Evolutionary conservation across 2,113 vertebrate genomes (phyloP), one percentile per base, ranked within the genome.

Genomic region (Corythornis vintsioides): DNA sequence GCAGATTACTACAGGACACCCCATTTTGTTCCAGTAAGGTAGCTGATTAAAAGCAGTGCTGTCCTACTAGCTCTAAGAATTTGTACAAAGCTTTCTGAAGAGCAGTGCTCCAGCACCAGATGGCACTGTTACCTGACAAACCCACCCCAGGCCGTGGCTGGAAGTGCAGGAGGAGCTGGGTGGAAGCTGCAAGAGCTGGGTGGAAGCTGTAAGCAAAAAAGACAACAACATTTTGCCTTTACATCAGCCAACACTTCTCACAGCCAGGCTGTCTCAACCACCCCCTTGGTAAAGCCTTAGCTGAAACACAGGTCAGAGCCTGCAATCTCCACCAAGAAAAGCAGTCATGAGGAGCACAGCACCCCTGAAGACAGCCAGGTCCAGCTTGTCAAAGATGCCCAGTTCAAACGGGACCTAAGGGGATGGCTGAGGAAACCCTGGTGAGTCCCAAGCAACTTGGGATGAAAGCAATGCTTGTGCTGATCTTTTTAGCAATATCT

Each of bases 61-160:
- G 17, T 64, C 43, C 77, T 35, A 10, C 29, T 43, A 28, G 29
- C 15, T 65, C 57, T n/a, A 14, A 20, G 42, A 14, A 21, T 15
- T 17, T 33, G 38, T 47, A 33, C 42, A 28, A 76, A 65, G 61
- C 85, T 40, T 17, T 47, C 24, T 31, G 22, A 80, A 60, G 48
- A 94, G 74, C 81, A 77, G 66, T 29, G 73, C 78, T 71, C 56
- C 33, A 89, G 88, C 95, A 95, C 85, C 94, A 96, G 96, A 76
- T 94, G 96, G 94, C 94, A 96, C 88, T 96, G 89, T 94, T 93
- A 94, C 93, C 94, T 90, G 92, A 79, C 80, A 93, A 55, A 66
- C 3, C 33, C 22, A 4, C 72, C 31, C 0, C 26, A 50, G 81
- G 52, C 61, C 1, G 0, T 4, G 11, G 43, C 4, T 9, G 14